Base-by-base conservation (phyloP, 2,797 vertebrate species). In the Halcyon leucocephala region DNA sequence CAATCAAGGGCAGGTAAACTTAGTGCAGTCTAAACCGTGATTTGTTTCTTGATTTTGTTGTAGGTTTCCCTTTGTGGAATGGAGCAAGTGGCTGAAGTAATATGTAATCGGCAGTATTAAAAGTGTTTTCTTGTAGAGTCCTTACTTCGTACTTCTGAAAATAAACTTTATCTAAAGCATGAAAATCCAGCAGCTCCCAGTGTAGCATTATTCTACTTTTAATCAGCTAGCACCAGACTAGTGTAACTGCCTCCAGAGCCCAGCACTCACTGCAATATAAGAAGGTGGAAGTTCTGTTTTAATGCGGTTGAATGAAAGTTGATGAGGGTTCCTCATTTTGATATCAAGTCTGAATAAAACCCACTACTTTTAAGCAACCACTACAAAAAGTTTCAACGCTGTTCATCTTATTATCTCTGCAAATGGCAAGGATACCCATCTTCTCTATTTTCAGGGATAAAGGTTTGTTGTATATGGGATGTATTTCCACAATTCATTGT, bases 1-100 rank as follows among this genome's bases (percentile, higher is more conserved):
- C 13, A 79, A 21, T 17, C 54, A 69, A 84, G 35, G 16, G 20
- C 9, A 67, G 21, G 22, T 29, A 24, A 82, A 76, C 10, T 9
- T 86, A 42, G 35, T 46, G 7, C 10, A 64, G 48, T 44, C 10
- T 8, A 22, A 1, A 2, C 17, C 12, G 41, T 0, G 0, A 67
- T 57, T 49, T 48, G 4, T 20, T 60, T 64, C 62, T 42, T 54
- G 48, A 80, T 49, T 55, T 65, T 46, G 28, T 58, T 14, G 15
- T 9, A 0, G 0, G 48, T 84, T 70, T 78, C 13, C 62, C 76
- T 51, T 12, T n/a, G 41, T 5, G 14, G 25, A 69, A 94, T 62
- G 28, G 20, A 79, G 26, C 8, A 79, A 79, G n/a, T 8, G 7
- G 28, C 35, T 65, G 10, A 82, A 61, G 60, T 0, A 0, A 8